Evolutionary conservation across 2,888 invertebrate genomes (phyloP), one percentile per base, ranked within the genome.

Genomic region (Nipponacmea schrenckii): DNA sequence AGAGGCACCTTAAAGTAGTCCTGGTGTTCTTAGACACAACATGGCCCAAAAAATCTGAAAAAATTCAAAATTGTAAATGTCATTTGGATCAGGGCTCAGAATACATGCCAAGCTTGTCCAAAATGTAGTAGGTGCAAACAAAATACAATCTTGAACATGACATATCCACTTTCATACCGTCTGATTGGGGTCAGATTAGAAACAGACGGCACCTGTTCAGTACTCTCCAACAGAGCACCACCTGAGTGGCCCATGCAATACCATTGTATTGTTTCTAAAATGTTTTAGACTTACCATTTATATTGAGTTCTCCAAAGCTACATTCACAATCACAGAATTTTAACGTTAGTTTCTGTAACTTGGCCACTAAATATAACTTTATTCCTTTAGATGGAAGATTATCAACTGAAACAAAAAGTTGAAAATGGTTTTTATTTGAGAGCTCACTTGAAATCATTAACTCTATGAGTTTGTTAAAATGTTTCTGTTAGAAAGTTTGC

Each of bases 21-120:
- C 93, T 91, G 81, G 94, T 94, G 0, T 94, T 93, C 81, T 94
- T 92, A 87, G 94, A 93, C 76, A 94, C 91, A 81, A 94, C 93
- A 89, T 94, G 94, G 80, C 93, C 92, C 89, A 94, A 94, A 73
- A 94, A 84, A 0, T 93, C 92, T 62, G 90, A 71, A 77, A 87
- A 73, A 83, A 85, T 74, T 48, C 68, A 71, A 67, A 73, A 50
- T 50, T 5, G 12, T 1, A 20, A 39, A 39, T 8, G 4, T 5
- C 4, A 10, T n/a, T n/a, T n/a, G n/a, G n/a, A n/a, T n/a, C n/a
- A n/a, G n/a, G n/a, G n/a, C n/a, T n/a, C n/a, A n/a, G n/a, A n/a
- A n/a, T n/a, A n/a, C n/a, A n/a, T n/a, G n/a, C n/a, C n/a, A n/a
- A n/a, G n/a, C n/a, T n/a, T n/a, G n/a, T n/a, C n/a, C n/a, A n/a